A percentile compares a stretch with the other conserved stretches of the same genome.
phyloP scores from a whole-genome alignment of 2,113 vertebrate genomes.

The Lepus americanus region DNA sequence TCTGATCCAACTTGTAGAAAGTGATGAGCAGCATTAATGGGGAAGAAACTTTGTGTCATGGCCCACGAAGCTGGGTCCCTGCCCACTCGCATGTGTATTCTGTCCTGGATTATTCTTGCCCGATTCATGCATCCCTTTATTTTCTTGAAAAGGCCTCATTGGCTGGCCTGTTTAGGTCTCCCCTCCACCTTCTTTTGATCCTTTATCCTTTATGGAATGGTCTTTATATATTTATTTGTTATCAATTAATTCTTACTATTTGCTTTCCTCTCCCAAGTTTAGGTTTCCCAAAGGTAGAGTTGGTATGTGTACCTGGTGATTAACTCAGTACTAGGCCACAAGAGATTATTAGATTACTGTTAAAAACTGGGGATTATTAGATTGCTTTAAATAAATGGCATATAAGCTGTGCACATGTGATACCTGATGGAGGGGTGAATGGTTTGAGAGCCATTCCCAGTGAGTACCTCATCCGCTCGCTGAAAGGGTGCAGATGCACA shows the following conservation, averaged over 20 bases:
- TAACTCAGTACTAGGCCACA: background rate
- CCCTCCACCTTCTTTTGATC: background rate
- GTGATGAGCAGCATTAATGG: background rate
- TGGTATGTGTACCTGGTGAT: background rate
- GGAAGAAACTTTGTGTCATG: background rate
- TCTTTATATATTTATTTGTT: background rate
- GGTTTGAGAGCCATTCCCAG: background rate
- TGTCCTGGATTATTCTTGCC: background rate
- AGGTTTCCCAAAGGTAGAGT: background rate
- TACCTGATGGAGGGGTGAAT: background rate
- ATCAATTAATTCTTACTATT: background rate
- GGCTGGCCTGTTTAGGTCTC: background rate
- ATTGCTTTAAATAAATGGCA: background rate
- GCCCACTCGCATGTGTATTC: fast-evolving
- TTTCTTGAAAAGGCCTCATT: background rate
- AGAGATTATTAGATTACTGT: background rate
- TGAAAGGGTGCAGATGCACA: background rate
- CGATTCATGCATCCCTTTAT: fast-evolving
- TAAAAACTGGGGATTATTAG: background rate
- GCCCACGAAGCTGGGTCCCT: background rate
- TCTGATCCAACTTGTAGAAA: background rate
- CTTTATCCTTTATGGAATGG: background rate
- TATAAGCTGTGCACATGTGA: background rate
- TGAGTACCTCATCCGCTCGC: background rate
- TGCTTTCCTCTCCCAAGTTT: background rate